Percentiles rank a stretch among this genome's conserved stretches.
Conservation (phyloP, 2,113 vertebrate species). For the Bufo bufo region DNA sequence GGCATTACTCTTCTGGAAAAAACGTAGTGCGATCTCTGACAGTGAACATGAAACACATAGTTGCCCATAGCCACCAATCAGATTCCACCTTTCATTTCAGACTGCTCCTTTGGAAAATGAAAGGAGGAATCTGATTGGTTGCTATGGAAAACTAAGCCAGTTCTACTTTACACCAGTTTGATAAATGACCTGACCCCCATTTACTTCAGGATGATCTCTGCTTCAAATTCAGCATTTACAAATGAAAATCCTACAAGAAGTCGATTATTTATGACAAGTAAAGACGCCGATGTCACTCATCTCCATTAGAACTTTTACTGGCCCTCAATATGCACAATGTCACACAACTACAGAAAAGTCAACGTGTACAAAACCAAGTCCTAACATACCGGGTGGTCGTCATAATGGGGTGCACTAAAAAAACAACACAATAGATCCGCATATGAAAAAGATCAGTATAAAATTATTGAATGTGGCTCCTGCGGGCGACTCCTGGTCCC, state of each 20-base stretch:
- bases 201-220: not conserved
- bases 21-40: too few species aligned
- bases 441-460: conserved; percentile 11
- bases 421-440: conserved; percentile 5
- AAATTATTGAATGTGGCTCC: not conserved
- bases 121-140: too few species aligned
- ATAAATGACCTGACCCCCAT: too few species aligned
- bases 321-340: conserved; percentile 3
- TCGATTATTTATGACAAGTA: not conserved
- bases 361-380: not conserved
- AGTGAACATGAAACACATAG: too few species aligned
- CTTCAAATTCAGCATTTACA: not conserved
- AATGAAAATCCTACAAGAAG: not conserved
- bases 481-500: not conserved
- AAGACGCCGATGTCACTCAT: not conserved
- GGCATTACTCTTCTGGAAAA: too few species aligned
- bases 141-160: too few species aligned
- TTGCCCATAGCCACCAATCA: too few species aligned
- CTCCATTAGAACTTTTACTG: not conserved
- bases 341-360: conserved; percentile 8
- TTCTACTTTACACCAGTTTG: too few species aligned
- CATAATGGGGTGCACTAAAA: not conserved
- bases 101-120: too few species aligned
- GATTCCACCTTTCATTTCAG: too few species aligned
- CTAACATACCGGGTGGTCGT: not conserved